Percentiles rank a stretch among this genome's conserved stretches.
Conservation (phyloP, 2,888 invertebrate genomes). For the Cyrtodaria siliqua region DNA sequence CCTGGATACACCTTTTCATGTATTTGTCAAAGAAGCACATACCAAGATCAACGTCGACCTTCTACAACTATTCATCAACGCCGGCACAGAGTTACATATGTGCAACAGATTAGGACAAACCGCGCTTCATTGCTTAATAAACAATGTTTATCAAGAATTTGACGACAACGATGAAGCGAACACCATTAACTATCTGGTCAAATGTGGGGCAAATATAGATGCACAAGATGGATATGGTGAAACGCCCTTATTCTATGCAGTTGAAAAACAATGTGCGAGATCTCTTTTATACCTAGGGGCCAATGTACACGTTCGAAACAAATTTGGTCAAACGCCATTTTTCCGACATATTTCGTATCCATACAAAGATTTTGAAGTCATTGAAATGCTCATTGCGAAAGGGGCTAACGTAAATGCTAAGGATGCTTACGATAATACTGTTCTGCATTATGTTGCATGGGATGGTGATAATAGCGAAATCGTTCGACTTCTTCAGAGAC, state of each 20-base stretch:
- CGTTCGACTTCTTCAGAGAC: neutral
- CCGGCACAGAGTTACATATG: neutral
- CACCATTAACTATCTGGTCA: neutral
- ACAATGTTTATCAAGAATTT: neutral
- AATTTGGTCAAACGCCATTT: neutral
- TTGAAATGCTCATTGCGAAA: neutral
- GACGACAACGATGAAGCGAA: neutral
- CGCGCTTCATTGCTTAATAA: neutral
- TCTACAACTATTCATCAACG: neutral
- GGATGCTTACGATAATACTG: neutral
- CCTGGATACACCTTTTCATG: neutral
- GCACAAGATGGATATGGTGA: neutral
- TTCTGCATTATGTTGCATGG: neutral
- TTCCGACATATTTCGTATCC: neutral
- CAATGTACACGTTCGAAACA: neutral
- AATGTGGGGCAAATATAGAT: neutral
- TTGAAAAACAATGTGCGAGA: neutral
- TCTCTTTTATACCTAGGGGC: neutral
- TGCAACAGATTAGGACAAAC: neutral
- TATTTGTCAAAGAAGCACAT: neutral
- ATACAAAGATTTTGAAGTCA: neutral
- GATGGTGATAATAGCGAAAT: neutral
- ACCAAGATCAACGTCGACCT: neutral
- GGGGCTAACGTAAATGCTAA: neutral
- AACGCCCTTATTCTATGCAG: neutral